Conservation (phyloP, 2,888 invertebrate genomes). For the Tetragonisca angustula region DNA sequence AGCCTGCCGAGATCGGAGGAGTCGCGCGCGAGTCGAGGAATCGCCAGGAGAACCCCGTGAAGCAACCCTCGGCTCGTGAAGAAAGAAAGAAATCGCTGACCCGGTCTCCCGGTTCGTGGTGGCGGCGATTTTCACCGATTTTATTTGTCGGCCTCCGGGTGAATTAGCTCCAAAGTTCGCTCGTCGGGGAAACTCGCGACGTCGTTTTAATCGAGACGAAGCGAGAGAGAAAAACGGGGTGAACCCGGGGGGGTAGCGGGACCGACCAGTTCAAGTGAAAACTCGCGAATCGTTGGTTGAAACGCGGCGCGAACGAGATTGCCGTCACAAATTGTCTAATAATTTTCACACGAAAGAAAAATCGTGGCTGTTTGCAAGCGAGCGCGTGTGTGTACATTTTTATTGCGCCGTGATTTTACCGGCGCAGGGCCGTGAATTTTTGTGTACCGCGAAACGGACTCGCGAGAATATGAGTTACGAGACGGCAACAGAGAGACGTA, state of each 20-base stretch:
- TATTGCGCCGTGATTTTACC: conserved; percentile 18
- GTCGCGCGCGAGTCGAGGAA: too few relatives aligned
- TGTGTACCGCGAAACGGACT: conserved; percentile 29
- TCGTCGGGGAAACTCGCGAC: not conserved
- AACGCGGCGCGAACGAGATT: not conserved
- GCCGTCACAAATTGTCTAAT: not conserved
- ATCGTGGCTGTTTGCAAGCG: not conserved
- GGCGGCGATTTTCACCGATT: conserved; percentile 28
- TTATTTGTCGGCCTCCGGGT: conserved; percentile 14
- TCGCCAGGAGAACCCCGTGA: conserved; percentile 51
- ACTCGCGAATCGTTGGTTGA: not conserved
- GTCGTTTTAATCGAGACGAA: not conserved
- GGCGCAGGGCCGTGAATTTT: conserved; percentile 8
- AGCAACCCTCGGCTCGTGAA: not conserved
- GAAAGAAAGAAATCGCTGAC: conserved; percentile 59
- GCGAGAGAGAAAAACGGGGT: not conserved
- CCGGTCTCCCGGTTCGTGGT: not conserved
- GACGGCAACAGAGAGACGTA: conserved; percentile 38
- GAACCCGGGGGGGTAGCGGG: not conserved
- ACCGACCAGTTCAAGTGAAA: not conserved
- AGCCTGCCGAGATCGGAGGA: conserved; percentile 25
- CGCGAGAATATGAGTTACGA: conserved; percentile 56
- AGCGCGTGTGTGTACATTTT: not conserved
- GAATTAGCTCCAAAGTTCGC: conserved; percentile 1
- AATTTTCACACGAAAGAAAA: not conserved